Conservation (phyloP, 2,888 invertebrate species). For the Aleiodes testaceus region DNA sequence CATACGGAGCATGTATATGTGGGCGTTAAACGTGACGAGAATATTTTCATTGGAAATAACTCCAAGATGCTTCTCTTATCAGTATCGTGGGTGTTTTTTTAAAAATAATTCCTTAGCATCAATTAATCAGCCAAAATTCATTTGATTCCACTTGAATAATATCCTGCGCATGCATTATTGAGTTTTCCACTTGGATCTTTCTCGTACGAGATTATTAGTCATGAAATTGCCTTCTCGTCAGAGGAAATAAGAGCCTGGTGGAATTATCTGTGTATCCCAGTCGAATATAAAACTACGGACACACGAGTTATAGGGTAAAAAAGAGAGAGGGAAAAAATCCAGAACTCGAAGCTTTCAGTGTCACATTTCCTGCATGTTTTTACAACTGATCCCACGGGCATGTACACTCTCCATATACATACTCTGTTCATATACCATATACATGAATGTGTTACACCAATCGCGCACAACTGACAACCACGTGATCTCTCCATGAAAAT, state of each 20-base stretch:
- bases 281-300: not conserved
- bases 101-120: not conserved
- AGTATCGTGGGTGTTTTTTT: not conserved
- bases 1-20: slow-evolving; percentile 9
- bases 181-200: not conserved
- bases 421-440: slow-evolving; percentile 10
- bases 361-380: slow-evolving; percentile 31
- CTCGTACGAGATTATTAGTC: not conserved
- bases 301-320: not conserved
- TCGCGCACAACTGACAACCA: slow-evolving; percentile 15
- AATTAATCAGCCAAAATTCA: not conserved
- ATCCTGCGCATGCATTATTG: no score
- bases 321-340: slow-evolving; percentile 33
- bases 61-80: slow-evolving; percentile 3
- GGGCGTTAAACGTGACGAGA: slow-evolving; percentile 35
- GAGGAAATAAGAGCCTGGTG: no score
- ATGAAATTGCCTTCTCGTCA: not conserved
- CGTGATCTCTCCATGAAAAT: slow-evolving; percentile 30
- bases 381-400: slow-evolving; percentile 30
- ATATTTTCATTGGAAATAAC: slow-evolving; percentile 39
- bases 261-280: slow-evolving; percentile 2
- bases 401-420: slow-evolving; percentile 15
- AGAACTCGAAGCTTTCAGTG: slow-evolving; percentile 13
- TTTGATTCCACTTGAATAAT: no score
- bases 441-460: slow-evolving; percentile 14